These are phyloP conservation scores for Pelecanoides urinatrix DNA, from an alignment of 2,113 vertebrate species.

Conservation along the genomic window DNA sequence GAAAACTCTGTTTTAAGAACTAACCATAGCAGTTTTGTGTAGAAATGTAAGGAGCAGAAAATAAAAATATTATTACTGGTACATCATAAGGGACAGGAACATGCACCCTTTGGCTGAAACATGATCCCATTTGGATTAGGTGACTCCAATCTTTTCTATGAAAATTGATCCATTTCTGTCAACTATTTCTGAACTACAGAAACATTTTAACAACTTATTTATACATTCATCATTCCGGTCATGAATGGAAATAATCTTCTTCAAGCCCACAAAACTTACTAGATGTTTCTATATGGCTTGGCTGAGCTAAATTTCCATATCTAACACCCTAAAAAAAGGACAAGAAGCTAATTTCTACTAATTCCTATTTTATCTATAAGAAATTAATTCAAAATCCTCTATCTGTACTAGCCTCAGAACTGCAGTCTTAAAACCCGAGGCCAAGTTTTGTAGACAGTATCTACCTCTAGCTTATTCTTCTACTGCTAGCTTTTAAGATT, in stretches of 20 bases:
- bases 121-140: not conserved
- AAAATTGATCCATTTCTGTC: not conserved
- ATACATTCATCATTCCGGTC: not conserved
- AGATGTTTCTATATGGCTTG: not conserved
- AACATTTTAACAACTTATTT: not conserved
- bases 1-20: not conserved
- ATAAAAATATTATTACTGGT: not conserved
- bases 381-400: not conserved
- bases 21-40: not conserved
- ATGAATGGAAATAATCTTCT: not conserved
- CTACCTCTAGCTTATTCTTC: not conserved
- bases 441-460: not conserved
- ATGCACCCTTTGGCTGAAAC: not conserved
- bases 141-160: not conserved
- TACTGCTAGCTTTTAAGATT: not conserved
- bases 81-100: not conserved
- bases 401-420: not conserved
- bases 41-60: not conserved
- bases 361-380: not conserved
- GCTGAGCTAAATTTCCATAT: not conserved
- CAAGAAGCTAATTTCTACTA: not conserved
- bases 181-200: not conserved
- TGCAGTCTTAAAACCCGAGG: not conserved
- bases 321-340: not conserved
- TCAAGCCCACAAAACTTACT: not conserved